phyloP scores from a whole-genome alignment of 2,113 vertebrate species.

The Indri indri region DNA sequence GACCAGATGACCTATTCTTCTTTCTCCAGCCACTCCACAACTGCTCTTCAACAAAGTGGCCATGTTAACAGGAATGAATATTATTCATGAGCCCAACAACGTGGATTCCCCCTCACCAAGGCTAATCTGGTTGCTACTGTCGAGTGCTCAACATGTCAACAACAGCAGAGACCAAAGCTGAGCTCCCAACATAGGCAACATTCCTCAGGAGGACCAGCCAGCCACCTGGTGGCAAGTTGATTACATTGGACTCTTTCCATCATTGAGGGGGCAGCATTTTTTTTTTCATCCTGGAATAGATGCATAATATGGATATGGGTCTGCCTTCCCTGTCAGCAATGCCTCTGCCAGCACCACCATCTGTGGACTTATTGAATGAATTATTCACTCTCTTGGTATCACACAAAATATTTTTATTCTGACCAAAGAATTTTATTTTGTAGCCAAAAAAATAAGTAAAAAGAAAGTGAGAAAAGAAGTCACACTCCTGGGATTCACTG shows the following conservation, averaged over 20 bases:
- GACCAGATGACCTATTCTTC: background rate
- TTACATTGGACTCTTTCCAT: constrained; percentile 69
- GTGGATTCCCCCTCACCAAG: constrained; percentile 27
- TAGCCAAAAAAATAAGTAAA: constrained; percentile 33
- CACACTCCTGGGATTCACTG: background rate
- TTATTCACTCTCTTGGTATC: constrained; percentile 73
- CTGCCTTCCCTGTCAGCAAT: constrained; percentile 45
- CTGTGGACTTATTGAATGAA: constrained; percentile 70
- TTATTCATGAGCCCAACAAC: constrained; percentile 16
- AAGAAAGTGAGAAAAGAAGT: background rate
- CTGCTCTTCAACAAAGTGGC: background rate
- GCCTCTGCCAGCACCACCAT: constrained; percentile 68
- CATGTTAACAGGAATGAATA: background rate
- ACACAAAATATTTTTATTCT: constrained; percentile 69
- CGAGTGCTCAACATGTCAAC: constrained; percentile 23
- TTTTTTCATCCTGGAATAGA: constrained; percentile 54
- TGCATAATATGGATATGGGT: constrained; percentile 43
- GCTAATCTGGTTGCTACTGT: constrained; percentile 21
- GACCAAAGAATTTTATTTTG: constrained; percentile 60
- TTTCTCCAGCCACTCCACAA: background rate
- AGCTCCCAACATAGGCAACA: constrained; percentile 47
- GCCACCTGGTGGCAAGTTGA: constrained; percentile 70
- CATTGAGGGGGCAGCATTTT: constrained; percentile 56
- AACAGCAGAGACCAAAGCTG: constrained; percentile 34
- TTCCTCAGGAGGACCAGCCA: constrained; percentile 62